phyloP scores from a whole-genome alignment of 2,113 vertebrate genomes.

The Spea multiplicata region DNA sequence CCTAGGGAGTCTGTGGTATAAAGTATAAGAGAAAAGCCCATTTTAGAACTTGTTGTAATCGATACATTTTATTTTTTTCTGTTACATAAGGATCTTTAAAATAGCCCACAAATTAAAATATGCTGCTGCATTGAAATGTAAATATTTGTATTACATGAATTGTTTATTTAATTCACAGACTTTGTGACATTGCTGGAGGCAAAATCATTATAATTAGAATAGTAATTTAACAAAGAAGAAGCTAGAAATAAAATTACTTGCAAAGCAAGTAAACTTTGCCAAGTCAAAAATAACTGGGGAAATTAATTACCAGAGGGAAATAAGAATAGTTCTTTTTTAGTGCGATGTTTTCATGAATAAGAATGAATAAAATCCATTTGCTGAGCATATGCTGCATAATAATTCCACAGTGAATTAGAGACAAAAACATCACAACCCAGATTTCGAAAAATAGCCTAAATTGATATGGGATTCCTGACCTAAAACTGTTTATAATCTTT shows the following conservation, averaged over 20 bases:
- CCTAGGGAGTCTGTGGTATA: too few species aligned
- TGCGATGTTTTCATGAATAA: slow-evolving; percentile 35
- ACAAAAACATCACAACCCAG: too few species aligned
- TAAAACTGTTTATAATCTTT: too few species aligned
- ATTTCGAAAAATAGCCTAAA: too few species aligned
- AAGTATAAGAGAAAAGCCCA: too few species aligned
- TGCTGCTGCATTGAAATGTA: slow-evolving; percentile 21
- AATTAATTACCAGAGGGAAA: slow-evolving; percentile 41
- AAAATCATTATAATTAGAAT: slow-evolving; percentile 37
- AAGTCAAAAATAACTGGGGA: slow-evolving; percentile 38
- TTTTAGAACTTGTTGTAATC: too few species aligned
- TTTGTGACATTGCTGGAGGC: slow-evolving; percentile 4
- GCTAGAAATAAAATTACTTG: slow-evolving; percentile 15
- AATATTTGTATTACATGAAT: slow-evolving; percentile 30
- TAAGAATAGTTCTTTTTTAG: slow-evolving; percentile 32
- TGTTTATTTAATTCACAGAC: slow-evolving; percentile 20
- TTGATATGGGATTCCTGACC: too few species aligned
- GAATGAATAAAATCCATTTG: slow-evolving; percentile 36
- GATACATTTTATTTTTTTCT: too few species aligned
- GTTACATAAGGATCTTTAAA: not conserved
- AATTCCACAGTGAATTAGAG: slow-evolving; percentile 16
- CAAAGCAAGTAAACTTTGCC: slow-evolving; percentile 21
- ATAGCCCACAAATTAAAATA: not conserved
- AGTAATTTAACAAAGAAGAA: slow-evolving; percentile 27
- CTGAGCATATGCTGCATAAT: slow-evolving; percentile 33